Percentiles rank a stretch among this genome's conserved stretches.
These are phyloP conservation scores for Xestia ashworthii DNA, from an alignment of 2,888 invertebrate species.

Conservation along the genomic window DNA sequence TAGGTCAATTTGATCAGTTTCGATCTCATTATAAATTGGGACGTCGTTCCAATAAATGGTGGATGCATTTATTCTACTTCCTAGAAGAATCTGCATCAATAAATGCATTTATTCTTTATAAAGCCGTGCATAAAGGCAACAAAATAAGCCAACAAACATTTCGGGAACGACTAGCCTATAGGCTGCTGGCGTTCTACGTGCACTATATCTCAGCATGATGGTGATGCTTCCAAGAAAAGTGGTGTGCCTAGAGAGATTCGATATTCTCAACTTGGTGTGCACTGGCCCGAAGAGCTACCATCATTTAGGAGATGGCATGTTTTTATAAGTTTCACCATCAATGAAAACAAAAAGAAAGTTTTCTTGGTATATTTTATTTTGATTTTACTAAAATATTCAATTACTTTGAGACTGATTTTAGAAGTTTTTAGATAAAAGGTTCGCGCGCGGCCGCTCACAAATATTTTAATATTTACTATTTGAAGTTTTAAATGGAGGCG, in stretches of 20 bases:
- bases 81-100: constrained; percentile 24
- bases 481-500: too few species aligned
- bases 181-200: too few species aligned
- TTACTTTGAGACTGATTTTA: constrained; percentile 18
- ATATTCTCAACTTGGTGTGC: constrained; percentile 39
- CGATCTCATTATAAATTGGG: constrained; percentile 40
- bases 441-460: too few species aligned
- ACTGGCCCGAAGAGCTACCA: constrained; percentile 36
- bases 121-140: constrained; percentile 26
- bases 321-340: constrained; percentile 10
- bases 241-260: constrained; percentile 32
- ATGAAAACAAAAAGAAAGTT: neutral
- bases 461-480: too few species aligned
- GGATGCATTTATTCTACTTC: constrained; percentile 35
- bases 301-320: constrained; percentile 33
- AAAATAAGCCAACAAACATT: constrained; percentile 30
- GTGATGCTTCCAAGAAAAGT: constrained; percentile 20
- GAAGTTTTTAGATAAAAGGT: too few species aligned
- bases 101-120: constrained; percentile 38
- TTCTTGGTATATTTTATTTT: neutral
- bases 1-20: constrained; percentile 43
- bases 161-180: constrained; percentile 33
- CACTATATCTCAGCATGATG: constrained; percentile 23
- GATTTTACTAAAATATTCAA: constrained; percentile 2
- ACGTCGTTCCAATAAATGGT: constrained; percentile 38